A percentile compares a stretch with the other conserved stretches of the same genome.
phyloP scores from a whole-genome alignment of 2,113 vertebrate species.

The Calypte anna region DNA sequence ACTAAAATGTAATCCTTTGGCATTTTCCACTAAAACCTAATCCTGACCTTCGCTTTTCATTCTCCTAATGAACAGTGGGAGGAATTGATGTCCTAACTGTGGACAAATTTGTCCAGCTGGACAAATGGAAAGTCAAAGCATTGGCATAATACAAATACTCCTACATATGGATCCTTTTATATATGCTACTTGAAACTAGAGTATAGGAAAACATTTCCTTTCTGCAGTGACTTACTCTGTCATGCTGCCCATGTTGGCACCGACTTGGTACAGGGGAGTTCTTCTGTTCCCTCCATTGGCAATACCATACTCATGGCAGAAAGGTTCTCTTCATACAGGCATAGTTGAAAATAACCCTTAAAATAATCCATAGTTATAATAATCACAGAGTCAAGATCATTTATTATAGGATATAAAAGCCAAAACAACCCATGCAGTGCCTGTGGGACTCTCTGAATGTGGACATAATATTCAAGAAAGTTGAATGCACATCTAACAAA shows the following conservation, averaged over 20 bases:
- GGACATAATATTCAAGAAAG: not conserved
- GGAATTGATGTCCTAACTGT: not conserved
- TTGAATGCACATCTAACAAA: not conserved
- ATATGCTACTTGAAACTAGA: not conserved
- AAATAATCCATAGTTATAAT: not conserved
- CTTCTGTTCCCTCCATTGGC: not conserved
- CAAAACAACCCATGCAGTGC: not conserved
- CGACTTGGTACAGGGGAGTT: rapidly evolving
- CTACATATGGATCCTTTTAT: not conserved
- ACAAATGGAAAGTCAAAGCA: not conserved
- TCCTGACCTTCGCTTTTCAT: not conserved
- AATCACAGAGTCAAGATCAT: not conserved
- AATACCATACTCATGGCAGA: not conserved
- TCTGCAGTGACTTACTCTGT: not conserved
- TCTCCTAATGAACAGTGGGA: not conserved
- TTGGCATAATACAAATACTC: not conserved
- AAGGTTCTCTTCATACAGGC: not conserved
- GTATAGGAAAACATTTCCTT: not conserved
- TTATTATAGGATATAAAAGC: not conserved
- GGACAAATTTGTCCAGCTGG: not conserved
- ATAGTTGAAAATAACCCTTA: not conserved
- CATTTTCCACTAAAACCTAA: not conserved
- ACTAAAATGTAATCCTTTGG: not conserved
- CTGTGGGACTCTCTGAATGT: not conserved
- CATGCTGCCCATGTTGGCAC: not conserved